These are phyloP conservation scores for Gopherus evgoodei DNA, from an alignment of 2,113 vertebrate species.

Conservation along the genomic window DNA sequence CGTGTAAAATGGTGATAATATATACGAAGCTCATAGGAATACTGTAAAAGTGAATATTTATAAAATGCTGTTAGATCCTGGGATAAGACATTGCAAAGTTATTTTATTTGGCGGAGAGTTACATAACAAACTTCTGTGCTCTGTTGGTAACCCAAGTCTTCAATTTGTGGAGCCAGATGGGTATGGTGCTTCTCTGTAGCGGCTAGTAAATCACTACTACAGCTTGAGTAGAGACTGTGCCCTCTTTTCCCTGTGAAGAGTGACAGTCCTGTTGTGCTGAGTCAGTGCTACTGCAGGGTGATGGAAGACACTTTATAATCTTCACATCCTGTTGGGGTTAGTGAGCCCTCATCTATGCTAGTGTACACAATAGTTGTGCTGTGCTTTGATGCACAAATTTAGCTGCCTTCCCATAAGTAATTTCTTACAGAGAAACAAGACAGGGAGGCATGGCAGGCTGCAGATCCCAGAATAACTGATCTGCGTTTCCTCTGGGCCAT, in stretches of 20 bases:
- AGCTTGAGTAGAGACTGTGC: background rate
- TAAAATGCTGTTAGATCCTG: background rate
- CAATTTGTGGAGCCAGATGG: background rate
- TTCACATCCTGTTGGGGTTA: background rate
- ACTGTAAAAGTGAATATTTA: background rate
- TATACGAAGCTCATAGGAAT: background rate
- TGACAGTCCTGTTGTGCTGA: background rate
- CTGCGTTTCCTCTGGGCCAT: background rate
- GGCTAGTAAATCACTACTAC: background rate
- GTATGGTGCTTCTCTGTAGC: rapidly evolving
- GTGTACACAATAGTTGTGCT: no score
- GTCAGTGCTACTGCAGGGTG: background rate
- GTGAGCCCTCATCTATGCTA: background rate
- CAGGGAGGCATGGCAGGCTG: background rate
- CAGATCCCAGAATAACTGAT: background rate
- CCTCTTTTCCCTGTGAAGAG: rapidly evolving
- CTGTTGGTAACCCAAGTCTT: background rate
- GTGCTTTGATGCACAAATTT: no score
- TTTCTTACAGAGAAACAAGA: background rate
- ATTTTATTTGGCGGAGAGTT: background rate
- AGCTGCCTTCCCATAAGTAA: background rate
- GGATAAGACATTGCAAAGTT: background rate
- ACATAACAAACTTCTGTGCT: background rate
- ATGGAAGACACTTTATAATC: background rate
- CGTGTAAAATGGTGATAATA: background rate